Percentiles rank a stretch among this genome's conserved stretches.
phyloP scores from a whole-genome alignment of 2,888 invertebrate genomes.

The Thymelicus sylvestris region DNA sequence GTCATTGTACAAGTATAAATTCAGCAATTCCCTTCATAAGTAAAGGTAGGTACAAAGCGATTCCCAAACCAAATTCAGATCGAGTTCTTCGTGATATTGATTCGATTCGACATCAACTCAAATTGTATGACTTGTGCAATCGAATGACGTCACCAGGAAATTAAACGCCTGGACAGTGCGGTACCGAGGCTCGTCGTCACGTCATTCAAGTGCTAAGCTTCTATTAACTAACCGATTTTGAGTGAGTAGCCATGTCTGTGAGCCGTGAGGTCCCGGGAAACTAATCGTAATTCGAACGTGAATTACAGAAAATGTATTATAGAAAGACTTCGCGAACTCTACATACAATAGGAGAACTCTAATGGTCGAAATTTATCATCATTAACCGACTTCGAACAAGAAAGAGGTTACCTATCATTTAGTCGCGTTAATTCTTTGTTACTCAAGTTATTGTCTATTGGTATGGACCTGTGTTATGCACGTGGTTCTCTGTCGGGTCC shows the following conservation, averaged over 20 bases:
- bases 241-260: conserved; percentile 27
- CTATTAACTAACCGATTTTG: conserved; percentile 57
- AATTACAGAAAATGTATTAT: no score
- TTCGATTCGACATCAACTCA: conserved; percentile 21
- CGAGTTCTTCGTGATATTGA: conserved; percentile 12
- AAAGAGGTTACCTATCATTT: no score
- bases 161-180: conserved; percentile 63
- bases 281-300: conserved; percentile 11
- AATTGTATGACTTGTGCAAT: conserved; percentile 40
- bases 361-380: no score
- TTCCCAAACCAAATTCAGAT: conserved; percentile 11
- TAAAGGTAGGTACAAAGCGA: conserved; percentile 8
- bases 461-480: no score
- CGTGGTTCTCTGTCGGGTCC: no score
- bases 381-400: no score
- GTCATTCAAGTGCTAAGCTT: conserved; percentile 63
- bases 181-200: conserved; percentile 56
- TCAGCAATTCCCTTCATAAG: not conserved
- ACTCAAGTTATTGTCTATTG: no score
- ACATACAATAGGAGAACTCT: no score
- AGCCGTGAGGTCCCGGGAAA: conserved; percentile 7
- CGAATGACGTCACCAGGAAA: conserved; percentile 59
- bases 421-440: no score
- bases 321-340: no score
- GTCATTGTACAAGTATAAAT: no score